phyloP scores from a whole-genome alignment of 2,888 invertebrate species.

The Hirtodrosophila duncani region DNA sequence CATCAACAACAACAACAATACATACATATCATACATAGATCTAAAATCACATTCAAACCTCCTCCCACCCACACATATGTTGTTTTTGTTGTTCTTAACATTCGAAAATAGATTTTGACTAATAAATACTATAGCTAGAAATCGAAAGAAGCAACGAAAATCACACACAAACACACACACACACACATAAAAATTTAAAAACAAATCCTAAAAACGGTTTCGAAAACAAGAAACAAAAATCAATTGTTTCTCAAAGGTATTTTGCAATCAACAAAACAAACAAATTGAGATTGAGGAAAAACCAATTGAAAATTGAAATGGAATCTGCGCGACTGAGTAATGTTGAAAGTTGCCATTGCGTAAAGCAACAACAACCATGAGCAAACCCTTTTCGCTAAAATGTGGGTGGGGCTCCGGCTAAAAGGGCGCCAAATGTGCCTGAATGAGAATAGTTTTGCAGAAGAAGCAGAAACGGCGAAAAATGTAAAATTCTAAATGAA shows the following conservation, averaged over 20 bases:
- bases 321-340: slow-evolving; percentile 15
- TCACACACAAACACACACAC: slow-evolving; percentile 26
- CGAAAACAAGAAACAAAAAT: slow-evolving; percentile 25
- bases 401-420: slow-evolving; percentile 28
- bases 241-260: slow-evolving; percentile 32
- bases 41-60: slow-evolving; percentile 21
- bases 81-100: slow-evolving; percentile 37
- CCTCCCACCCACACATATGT: slow-evolving; percentile 35
- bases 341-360: slow-evolving; percentile 37
- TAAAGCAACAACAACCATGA: slow-evolving; percentile 29
- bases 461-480: slow-evolving; percentile 24
- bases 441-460: slow-evolving; percentile 8
- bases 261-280: slow-evolving; percentile 26
- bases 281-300: slow-evolving; percentile 31
- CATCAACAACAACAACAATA: slow-evolving; percentile 27
- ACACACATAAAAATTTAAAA: slow-evolving; percentile 18
- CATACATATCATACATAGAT: slow-evolving; percentile 35
- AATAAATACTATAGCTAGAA: slow-evolving; percentile 71
- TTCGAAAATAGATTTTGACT: slow-evolving; percentile 75
- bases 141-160: slow-evolving; percentile 46
- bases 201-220: slow-evolving; percentile 32
- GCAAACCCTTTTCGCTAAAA: not conserved
- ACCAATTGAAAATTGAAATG: slow-evolving; percentile 27
- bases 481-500: slow-evolving; percentile 11
- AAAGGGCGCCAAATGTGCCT: slow-evolving; percentile 46